These are phyloP conservation scores for Tragulus kanchil DNA, from an alignment of 2,113 vertebrate species.

Conservation along the genomic window DNA sequence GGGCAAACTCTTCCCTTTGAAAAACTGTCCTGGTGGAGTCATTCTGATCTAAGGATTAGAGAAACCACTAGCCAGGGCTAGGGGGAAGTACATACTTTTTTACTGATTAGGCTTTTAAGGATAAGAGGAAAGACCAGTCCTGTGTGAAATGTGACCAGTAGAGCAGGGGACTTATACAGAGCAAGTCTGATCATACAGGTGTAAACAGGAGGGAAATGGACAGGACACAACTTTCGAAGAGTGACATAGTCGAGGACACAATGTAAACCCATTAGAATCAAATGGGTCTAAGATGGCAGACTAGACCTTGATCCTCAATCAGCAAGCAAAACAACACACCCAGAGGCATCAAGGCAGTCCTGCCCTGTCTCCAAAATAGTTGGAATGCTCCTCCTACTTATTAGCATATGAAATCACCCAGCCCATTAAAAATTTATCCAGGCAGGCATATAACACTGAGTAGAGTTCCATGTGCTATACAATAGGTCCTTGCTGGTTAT, in stretches of 20 bases:
- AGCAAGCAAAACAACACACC: no score
- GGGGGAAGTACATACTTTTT: background rate
- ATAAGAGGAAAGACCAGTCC: background rate
- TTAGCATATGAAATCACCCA: no score
- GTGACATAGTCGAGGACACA: no score
- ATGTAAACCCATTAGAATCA: no score
- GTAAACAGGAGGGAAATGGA: no score
- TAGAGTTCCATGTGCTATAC: background rate
- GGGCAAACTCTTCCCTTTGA: background rate
- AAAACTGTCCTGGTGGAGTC: background rate
- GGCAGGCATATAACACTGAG: background rate
- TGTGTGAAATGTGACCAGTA: background rate
- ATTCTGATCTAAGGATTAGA: background rate
- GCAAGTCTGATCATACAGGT: background rate
- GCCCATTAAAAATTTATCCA: no score
- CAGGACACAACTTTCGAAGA: no score
- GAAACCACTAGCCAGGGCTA: background rate
- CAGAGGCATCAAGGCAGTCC: no score
- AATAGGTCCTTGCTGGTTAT: background rate
- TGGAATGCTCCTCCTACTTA: no score
- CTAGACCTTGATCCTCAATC: no score
- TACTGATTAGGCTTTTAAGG: background rate
- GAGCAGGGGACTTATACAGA: background rate
- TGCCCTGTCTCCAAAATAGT: no score
- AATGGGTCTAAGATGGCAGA: no score